Conservation (phyloP, 2,113 vertebrate genomes). For the Polypterus bichir region DNA sequence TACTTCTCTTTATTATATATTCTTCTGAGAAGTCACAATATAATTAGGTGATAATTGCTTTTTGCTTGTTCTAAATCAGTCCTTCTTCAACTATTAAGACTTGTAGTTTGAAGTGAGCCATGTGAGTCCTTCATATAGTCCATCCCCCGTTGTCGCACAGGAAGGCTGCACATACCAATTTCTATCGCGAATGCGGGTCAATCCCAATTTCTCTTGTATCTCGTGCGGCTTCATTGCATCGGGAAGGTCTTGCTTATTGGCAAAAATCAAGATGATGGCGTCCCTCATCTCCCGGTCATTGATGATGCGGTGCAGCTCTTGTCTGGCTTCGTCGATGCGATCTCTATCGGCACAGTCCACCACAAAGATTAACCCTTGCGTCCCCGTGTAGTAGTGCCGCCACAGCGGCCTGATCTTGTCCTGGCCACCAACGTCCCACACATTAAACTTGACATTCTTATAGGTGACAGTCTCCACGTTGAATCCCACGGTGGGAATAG, state of each 20-base stretch:
- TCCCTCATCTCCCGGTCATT: conserved; percentile 98
- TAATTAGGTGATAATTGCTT: conserved; percentile 54
- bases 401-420: conserved; percentile 96
- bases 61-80: conserved; percentile 41
- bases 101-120: conserved; percentile 99
- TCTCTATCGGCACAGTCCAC: conserved; percentile 98
- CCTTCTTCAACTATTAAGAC: conserved; percentile 81
- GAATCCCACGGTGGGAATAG: conserved; percentile 95
- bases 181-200: conserved; percentile 97
- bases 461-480: conserved; percentile 98
- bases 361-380: conserved; percentile 95
- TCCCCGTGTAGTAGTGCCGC: conserved; percentile 98
- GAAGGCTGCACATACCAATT: conserved; percentile 99
- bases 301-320: conserved; percentile 97
- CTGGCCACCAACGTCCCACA: conserved; percentile 97
- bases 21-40: conserved; percentile 41
- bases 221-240: conserved; percentile 98
- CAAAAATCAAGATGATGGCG: conserved; percentile 98
- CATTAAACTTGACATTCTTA: conserved; percentile 98
- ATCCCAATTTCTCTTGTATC: conserved; percentile 97
- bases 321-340: conserved; percentile 92
- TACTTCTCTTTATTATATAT: conserved; percentile 46
- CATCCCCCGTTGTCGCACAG: conserved; percentile 91
- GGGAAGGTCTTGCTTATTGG: conserved; percentile 98
- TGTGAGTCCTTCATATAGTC: conserved; percentile 96